Evolutionary conservation across 35 echinoderm and acorn worm species (phyloP), one percentile per base, ranked within the genome.

Genomic region (Strongylocentrotus purpuratus): DNA sequence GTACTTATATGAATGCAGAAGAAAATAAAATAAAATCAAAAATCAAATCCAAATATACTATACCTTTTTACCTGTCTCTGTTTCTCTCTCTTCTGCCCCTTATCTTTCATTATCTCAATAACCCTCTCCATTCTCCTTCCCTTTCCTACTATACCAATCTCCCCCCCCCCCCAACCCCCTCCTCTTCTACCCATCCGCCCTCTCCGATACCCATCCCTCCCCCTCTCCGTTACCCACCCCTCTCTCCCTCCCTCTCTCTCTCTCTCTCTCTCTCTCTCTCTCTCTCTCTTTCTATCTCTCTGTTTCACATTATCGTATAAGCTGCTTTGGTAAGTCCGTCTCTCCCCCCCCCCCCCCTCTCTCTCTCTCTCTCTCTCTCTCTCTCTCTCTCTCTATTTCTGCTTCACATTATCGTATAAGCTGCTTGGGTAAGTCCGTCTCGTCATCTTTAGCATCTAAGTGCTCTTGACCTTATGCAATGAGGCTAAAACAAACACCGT

Each of bases 361-460:
- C 52, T 2, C 35, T 41, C 35, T 41, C 35, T 41, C 48, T 52
- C 8, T 11, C 10, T 55, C 10, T 9, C 50, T 15, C 10, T 55
- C 50, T 55, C 50, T 55, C 50, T 9, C 50, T 11, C 0, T 11
- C 10, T 15, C 0, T 55, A 6, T 55, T 9, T 55, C 50, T 15
- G 50, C 50, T 15, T 10, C 10, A 55, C 50, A 55, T 55, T 12
- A 55, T 15, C 7, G 50, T 55, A 15, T 78, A 78, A 78, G 65
- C 65, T 78, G 20, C 65, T 78, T 28, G 65, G 20, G 65, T 7
- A 78, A 78, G 65, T 18, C 65, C 2, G 65, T 78, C 65, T 78
- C 65, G 65, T 78, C 65, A 78, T 78, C 65, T 78, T 78, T 78
- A 78, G 20, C 65, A 78, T 78, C 65, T 78, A 78, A 78, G 65